phyloP scores from a whole-genome alignment of 2,888 invertebrate species.

The Sarcophaga caerulescens region DNA sequence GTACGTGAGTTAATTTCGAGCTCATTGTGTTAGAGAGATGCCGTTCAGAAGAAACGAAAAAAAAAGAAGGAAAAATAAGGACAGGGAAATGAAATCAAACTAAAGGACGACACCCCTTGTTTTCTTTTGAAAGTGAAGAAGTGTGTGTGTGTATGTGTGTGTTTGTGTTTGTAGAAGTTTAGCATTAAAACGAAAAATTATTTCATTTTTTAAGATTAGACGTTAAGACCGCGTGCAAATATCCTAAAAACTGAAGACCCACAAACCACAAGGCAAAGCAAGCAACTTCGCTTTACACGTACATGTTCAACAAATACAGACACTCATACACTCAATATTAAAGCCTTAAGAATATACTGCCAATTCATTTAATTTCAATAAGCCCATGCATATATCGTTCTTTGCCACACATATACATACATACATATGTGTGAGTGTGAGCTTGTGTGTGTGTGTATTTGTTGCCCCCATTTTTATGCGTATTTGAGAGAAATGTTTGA shows the following conservation, averaged over 20 bases:
- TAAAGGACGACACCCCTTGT: conserved; percentile 55
- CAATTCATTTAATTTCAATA: conserved; percentile 68
- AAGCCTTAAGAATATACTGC: conserved; percentile 36
- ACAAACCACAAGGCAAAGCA: conserved; percentile 42
- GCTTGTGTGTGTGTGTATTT: conserved; percentile 42
- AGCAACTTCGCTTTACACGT: neutral
- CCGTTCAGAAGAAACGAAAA: neutral
- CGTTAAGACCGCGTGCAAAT: conserved; percentile 65
- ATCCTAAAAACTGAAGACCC: conserved; percentile 41
- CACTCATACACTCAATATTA: neutral
- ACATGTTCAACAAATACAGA: neutral
- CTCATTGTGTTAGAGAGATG: conserved; percentile 48
- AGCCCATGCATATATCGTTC: neutral
- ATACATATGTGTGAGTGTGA: conserved; percentile 44
- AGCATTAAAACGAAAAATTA: conserved; percentile 58
- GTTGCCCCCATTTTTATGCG: conserved; percentile 14
- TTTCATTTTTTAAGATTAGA: conserved; percentile 68
- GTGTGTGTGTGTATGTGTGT: neutral
- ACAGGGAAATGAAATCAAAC: conserved; percentile 18
- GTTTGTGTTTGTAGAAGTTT: conserved; percentile 9
- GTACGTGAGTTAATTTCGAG: conserved; percentile 67
- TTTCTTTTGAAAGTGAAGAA: conserved; percentile 1
- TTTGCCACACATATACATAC: neutral
- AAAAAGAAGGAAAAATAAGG: neutral
- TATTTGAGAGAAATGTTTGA: conserved; percentile 29